A percentile compares a stretch with the other conserved stretches of the same genome.
These are phyloP conservation scores for Lipophrys pholis DNA, from an alignment of 2,113 vertebrate genomes.

Conservation along the genomic window DNA sequence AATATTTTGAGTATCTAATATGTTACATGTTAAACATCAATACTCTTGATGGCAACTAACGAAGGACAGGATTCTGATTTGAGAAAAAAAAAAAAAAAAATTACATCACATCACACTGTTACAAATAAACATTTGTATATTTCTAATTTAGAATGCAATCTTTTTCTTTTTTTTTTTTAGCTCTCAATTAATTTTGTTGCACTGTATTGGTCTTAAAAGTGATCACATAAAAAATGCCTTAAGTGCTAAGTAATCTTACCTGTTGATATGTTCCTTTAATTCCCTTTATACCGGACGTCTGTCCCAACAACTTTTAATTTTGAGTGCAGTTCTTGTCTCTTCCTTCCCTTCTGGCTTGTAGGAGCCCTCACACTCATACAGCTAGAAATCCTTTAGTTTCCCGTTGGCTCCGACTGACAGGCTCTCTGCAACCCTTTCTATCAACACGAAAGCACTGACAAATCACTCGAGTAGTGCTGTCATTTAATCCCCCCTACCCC, in stretches of 20 bases:
- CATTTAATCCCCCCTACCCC: conserved; percentile 77
- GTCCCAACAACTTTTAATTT: conserved; percentile 10
- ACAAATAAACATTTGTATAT: too few relatives aligned
- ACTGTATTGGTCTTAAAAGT: background rate
- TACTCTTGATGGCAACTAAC: too few relatives aligned
- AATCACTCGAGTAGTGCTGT: conserved; percentile 77
- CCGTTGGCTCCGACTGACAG: conserved; percentile 42
- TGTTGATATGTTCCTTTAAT: conserved; percentile 29
- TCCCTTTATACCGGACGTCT: conserved; percentile 13
- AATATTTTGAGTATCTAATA: too few relatives aligned
- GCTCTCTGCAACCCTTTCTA: conserved; percentile 46
- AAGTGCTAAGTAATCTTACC: conserved; percentile 55
- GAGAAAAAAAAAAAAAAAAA: too few relatives aligned
- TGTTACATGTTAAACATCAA: too few relatives aligned
- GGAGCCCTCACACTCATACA: conserved; percentile 51
- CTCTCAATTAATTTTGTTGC: background rate
- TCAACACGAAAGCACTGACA: conserved; percentile 76
- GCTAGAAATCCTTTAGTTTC: conserved; percentile 32
- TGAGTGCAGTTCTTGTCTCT: conserved; percentile 8
- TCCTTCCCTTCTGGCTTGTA: conserved; percentile 24
- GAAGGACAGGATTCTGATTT: too few relatives aligned
- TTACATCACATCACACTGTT: too few relatives aligned
- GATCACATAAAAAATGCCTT: background rate
- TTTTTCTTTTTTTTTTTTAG: background rate
- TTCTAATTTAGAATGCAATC: too few relatives aligned